These are phyloP conservation scores for Heloderma charlesbogerti DNA, from an alignment of 2,113 vertebrate species.

Conservation along the genomic window DNA sequence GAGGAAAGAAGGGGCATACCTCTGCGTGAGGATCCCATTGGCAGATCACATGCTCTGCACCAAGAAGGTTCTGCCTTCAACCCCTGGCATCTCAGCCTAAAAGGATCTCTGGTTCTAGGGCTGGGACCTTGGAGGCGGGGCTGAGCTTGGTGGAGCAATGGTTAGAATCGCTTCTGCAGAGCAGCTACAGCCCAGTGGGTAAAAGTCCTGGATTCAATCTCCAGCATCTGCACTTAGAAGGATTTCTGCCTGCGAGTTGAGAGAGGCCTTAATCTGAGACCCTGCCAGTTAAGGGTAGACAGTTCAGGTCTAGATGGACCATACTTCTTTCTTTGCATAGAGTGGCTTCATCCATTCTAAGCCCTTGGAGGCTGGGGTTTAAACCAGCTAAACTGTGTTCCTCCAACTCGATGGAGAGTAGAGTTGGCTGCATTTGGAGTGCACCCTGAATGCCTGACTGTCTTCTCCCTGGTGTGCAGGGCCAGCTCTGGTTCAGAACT, in stretches of 20 bases:
- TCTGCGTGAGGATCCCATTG: background rate
- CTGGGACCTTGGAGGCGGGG: no score
- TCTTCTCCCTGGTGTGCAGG: slow-evolving; percentile 74
- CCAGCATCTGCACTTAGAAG: background rate
- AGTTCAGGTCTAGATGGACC: background rate
- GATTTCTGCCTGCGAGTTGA: no score
- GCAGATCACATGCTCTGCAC: no score
- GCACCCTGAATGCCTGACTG: background rate
- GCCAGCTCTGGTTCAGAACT: slow-evolving; percentile 89
- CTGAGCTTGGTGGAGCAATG: no score
- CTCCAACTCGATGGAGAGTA: background rate
- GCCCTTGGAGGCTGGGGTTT: background rate
- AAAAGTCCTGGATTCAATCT: background rate
- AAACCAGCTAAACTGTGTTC: no score
- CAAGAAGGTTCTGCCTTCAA: background rate
- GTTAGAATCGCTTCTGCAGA: no score
- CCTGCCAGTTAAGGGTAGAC: background rate
- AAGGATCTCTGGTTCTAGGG: background rate
- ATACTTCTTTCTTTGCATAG: background rate
- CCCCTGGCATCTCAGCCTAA: background rate
- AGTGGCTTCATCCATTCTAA: background rate
- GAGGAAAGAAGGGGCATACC: background rate
- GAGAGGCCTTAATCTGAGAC: no score
- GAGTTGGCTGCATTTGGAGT: no score
- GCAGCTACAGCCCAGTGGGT: no score